These are phyloP conservation scores for Pentalonia nigronervosa DNA, from an alignment of 1,140 invertebrate genomes.

Conservation along the genomic window DNA sequence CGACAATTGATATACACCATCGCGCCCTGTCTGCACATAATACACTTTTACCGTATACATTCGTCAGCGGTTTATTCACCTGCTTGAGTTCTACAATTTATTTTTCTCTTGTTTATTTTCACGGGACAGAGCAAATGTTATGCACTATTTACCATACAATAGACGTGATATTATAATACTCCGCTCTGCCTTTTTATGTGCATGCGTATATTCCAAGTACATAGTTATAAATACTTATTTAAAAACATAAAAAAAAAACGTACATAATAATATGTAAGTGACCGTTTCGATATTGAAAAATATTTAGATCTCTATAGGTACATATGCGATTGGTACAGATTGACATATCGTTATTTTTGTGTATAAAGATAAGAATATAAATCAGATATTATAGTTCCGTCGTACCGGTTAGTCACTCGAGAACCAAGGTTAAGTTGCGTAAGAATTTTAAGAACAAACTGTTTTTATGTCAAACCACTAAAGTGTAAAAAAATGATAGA, in stretches of 20 bases:
- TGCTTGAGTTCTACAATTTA: not conserved
- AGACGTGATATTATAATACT: not conserved
- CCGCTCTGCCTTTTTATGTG: not conserved
- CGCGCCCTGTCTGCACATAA: not conserved
- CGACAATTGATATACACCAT: constrained; percentile 6
- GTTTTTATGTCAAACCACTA: not conserved
- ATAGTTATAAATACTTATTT: not conserved
- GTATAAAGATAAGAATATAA: not conserved
- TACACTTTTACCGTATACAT: not conserved
- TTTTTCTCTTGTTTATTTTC: not conserved
- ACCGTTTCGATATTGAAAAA: not conserved
- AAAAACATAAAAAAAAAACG: not conserved
- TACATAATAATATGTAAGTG: not conserved
- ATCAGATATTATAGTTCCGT: constrained; percentile 13
- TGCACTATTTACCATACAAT: constrained; percentile 1
- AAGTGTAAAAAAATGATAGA: not conserved
- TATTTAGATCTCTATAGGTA: not conserved
- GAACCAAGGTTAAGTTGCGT: not conserved
- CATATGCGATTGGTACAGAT: not conserved
- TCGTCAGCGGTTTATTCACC: constrained; percentile 2
- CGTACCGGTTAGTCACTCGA: not conserved
- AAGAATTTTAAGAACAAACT: not conserved
- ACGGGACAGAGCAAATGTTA: not conserved
- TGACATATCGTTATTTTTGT: not conserved
- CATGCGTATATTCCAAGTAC: not conserved